Evolutionary conservation across 2,888 invertebrate species (phyloP).

Genomic region (Cremastinae sp.): DNA sequence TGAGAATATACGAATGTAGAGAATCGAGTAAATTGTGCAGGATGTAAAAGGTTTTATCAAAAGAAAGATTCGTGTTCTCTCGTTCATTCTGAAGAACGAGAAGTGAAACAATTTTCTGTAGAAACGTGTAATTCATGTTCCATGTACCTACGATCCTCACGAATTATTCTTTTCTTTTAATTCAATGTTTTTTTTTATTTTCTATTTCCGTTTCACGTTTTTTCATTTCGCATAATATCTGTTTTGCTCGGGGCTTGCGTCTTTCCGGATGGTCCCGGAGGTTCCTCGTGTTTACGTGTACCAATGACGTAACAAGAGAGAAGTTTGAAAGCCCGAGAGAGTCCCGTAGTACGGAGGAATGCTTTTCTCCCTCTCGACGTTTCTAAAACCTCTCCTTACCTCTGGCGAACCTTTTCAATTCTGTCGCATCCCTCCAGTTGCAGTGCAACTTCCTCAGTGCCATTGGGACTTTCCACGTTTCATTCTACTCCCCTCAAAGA

Average conservation of each 20-base stretch:
- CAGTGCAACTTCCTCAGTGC: constrained; percentile 11
- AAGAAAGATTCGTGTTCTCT: no score
- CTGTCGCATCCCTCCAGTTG: no score
- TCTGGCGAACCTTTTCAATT: background rate
- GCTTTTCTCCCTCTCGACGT: background rate
- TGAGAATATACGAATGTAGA: no score
- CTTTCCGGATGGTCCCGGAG: background rate
- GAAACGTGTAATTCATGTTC: no score
- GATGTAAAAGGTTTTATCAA: no score
- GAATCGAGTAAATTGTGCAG: no score
- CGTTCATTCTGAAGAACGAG: no score
- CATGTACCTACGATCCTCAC: no score
- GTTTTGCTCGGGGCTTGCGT: background rate
- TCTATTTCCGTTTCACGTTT: background rate
- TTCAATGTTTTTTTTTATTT: no score
- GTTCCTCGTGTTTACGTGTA: constrained; percentile 15
- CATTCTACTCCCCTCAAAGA: constrained; percentile 2
- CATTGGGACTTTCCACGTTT: constrained; percentile 21
- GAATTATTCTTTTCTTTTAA: no score
- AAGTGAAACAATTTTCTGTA: no score
- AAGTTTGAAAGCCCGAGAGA: constrained; percentile 27
- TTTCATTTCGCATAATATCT: background rate
- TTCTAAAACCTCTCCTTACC: background rate
- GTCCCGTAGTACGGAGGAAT: background rate
- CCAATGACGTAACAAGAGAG: background rate